Percentiles rank a stretch among this genome's conserved stretches.
Evolutionary conservation across 2,888 invertebrate species (phyloP).

Genomic region (Neuroscelio doddi): DNA sequence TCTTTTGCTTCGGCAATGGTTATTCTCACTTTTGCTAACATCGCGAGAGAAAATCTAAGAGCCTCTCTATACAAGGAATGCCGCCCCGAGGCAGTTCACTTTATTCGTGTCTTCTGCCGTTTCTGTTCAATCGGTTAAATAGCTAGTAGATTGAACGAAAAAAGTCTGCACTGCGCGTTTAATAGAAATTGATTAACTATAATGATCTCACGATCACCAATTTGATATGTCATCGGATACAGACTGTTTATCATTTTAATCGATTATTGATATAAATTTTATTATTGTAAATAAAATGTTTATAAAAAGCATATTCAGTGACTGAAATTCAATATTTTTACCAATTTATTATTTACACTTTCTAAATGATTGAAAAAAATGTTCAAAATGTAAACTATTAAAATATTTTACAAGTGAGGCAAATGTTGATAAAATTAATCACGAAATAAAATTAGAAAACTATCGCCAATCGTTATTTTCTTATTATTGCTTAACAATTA

Average conservation of each 20-base stretch:
- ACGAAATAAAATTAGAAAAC: no score
- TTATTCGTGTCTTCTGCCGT: constrained; percentile 34
- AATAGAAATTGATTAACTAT: not conserved
- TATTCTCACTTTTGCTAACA: constrained; percentile 17
- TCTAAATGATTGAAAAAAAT: no score
- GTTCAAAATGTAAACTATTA: no score
- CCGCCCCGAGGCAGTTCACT: constrained; percentile 22
- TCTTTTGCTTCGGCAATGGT: constrained; percentile 11
- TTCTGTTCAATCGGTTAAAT: constrained; percentile 16
- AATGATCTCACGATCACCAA: not conserved
- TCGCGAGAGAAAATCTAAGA: constrained; percentile 29
- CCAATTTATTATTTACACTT: no score
- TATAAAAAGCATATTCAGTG: no score
- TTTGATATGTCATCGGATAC: not conserved
- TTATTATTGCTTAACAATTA: no score
- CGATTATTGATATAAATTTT: no score
- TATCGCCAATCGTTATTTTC: no score
- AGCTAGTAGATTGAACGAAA: not conserved
- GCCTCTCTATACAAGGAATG: constrained; percentile 21
- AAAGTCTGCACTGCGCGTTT: not conserved
- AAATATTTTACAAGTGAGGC: no score
- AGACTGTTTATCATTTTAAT: not conserved
- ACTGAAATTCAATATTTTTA: no score
- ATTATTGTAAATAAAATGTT: no score
- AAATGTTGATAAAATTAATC: no score